Evolutionary conservation across 1,140 invertebrate genomes (phyloP).

Genomic region (Drosophila insularis): DNA sequence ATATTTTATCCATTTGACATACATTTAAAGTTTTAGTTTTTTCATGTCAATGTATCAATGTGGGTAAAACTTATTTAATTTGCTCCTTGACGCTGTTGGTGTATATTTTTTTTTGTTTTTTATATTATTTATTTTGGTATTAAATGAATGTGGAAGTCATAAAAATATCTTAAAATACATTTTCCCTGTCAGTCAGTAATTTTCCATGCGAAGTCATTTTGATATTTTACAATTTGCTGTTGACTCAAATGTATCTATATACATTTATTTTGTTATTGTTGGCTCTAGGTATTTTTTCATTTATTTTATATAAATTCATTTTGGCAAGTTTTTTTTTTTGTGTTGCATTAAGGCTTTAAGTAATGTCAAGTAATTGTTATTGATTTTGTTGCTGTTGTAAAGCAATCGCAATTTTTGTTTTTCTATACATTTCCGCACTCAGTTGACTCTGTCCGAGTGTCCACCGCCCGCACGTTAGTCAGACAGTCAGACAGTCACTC

Average conservation of each 20-base stretch:
- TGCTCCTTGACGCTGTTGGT: background rate
- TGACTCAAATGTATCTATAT: background rate
- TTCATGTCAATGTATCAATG: background rate
- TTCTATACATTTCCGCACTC: constrained; percentile 57
- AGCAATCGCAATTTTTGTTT: constrained; percentile 26
- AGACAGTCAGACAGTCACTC: background rate
- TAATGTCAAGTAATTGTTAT: constrained; percentile 80
- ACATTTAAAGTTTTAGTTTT: background rate
- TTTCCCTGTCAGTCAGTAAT: constrained; percentile 18
- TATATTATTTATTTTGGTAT: background rate
- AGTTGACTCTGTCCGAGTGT: constrained; percentile 12
- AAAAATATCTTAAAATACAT: constrained; percentile 1
- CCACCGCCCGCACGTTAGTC: background rate
- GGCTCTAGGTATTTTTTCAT: constrained; percentile 24
- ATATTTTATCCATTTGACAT: background rate
- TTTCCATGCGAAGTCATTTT: constrained; percentile 24
- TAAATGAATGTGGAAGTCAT: background rate
- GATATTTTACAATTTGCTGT: constrained; percentile 12
- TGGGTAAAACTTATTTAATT: background rate
- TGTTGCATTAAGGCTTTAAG: constrained; percentile 35
- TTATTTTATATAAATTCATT: constrained; percentile 20
- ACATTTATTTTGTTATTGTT: constrained; percentile 12
- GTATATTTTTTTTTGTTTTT: too few relatives aligned
- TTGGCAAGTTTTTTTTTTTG: constrained; percentile 30
- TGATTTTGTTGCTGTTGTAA: constrained; percentile 59